Base-by-base conservation (phyloP, 2,113 vertebrate genomes). In the Etia nguti region DNA sequence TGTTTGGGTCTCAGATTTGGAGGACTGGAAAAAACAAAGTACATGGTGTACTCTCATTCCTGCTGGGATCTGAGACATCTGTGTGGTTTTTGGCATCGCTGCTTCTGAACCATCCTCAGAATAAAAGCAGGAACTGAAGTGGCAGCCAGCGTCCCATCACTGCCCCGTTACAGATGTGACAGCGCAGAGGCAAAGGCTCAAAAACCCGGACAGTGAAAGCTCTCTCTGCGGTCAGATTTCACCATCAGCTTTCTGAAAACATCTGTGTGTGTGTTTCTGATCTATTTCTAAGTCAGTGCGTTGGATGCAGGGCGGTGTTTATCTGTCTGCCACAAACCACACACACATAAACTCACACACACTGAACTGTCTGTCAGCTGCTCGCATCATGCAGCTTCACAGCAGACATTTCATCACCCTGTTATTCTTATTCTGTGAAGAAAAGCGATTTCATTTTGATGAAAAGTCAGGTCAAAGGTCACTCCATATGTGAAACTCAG, bases 261-360 rank as follows among this genome's bases (percentile, higher is more conserved):
- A 5, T 29, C 43, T 48, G 4, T 48, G 24, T 48, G 52, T 54
- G 22, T 48, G 41, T 75, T 48, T 75, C 24, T 29, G 43, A 46
- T 26, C 70, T 75, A 46, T 75, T 75, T 75, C 41, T 48, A 75
- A 5, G 24, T 48, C 70, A 29, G 41, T 46, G 41, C 16, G 2
- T 29, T 75, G 68, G 9, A 48, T 75, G 15, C 16, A 75, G 20
- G 48, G 41, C 24, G 18, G 41, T 75, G 41, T 48, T 75, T 75
- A 48, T 75, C 68, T 75, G 68, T 41, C 41, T 75, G 41, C 68
- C 68, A 20, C 68, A 75, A 75, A 75, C 68, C 68, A 7, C 68
- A 73, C 4, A 16, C 38, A 48, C 22, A 48, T 22, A 41, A 41
- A 41, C 62, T 26, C 65, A 29, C 68, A 50, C 48, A 73, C 68